A percentile compares a stretch with the other conserved stretches of the same genome.
Conservation (phyloP, 2,888 invertebrate species). For the Drosophila tripunctata region DNA sequence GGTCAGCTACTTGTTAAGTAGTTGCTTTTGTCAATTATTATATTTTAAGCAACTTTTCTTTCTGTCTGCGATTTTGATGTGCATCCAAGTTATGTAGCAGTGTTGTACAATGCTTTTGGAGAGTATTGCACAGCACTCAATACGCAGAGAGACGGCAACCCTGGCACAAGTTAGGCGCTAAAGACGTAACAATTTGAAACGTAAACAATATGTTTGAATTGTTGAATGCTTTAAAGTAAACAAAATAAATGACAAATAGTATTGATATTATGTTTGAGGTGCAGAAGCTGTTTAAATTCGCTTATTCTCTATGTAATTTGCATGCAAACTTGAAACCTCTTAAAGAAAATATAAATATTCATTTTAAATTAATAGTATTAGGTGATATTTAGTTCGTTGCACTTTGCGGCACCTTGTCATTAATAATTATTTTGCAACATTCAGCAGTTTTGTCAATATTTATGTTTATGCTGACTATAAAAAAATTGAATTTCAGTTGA, state of each 20-base stretch:
- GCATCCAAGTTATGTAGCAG: constrained; percentile 23
- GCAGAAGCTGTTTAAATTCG: not conserved
- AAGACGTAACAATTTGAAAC: constrained; percentile 28
- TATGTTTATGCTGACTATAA: constrained; percentile 33
- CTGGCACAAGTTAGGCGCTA: constrained; percentile 32
- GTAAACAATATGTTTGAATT: not conserved
- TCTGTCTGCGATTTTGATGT: constrained; percentile 27
- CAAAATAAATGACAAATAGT: not conserved
- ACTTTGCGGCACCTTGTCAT: not conserved
- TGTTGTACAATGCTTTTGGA: constrained; percentile 24
- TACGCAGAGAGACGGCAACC: constrained; percentile 17
- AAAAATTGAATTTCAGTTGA: not conserved
- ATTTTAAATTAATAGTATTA: not conserved
- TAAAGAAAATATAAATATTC: not conserved
- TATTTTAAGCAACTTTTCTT: constrained; percentile 8
- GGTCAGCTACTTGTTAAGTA: constrained; percentile 15
- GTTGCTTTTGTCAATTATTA: constrained; percentile 21
- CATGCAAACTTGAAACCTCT: not conserved
- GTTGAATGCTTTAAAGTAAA: no score
- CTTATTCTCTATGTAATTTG: no score
- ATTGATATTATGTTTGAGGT: not conserved
- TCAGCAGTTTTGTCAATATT: constrained; percentile 35
- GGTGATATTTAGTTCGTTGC: not conserved
- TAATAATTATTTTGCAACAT: constrained; percentile 17
- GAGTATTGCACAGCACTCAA: not conserved